Percentiles rank a stretch among this genome's conserved stretches.
These are phyloP conservation scores for Callospermophilus lateralis DNA, from an alignment of 2,113 vertebrate species.

Conservation along the genomic window DNA sequence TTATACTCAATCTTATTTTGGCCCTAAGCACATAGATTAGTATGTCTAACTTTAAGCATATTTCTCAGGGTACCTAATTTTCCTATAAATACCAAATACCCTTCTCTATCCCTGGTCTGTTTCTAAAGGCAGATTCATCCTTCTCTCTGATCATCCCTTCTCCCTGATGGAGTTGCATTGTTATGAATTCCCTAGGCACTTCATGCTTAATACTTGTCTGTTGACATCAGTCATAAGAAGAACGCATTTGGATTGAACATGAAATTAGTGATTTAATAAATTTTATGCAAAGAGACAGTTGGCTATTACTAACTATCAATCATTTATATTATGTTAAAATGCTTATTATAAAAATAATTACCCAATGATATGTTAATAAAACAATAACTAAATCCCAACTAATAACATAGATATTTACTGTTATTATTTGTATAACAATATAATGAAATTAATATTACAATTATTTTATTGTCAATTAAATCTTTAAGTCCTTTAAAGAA, in stretches of 20 bases:
- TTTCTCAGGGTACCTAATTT: neutral
- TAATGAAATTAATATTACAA: neutral
- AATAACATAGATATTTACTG: neutral
- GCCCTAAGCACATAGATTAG: no score
- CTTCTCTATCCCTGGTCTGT: neutral
- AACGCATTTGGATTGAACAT: neutral
- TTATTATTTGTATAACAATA: neutral
- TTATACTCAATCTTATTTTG: neutral
- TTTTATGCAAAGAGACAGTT: neutral
- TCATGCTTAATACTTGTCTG: neutral
- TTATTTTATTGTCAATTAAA: conserved; percentile 23
- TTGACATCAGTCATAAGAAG: neutral
- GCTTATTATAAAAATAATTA: neutral
- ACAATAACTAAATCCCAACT: neutral
- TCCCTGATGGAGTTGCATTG: neutral
- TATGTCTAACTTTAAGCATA: neutral
- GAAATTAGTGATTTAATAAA: neutral
- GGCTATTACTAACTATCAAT: neutral
- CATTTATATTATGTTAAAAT: neutral
- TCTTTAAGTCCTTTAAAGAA: neutral
- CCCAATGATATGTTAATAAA: neutral
- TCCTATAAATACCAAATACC: neutral
- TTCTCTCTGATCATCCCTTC: neutral
- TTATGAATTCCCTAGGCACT: neutral
- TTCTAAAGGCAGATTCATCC: neutral